Percentiles rank a stretch among this genome's conserved stretches.
These are phyloP conservation scores for Gopherus evgoodei DNA, from an alignment of 2,113 vertebrate species.

Conservation along the genomic window DNA sequence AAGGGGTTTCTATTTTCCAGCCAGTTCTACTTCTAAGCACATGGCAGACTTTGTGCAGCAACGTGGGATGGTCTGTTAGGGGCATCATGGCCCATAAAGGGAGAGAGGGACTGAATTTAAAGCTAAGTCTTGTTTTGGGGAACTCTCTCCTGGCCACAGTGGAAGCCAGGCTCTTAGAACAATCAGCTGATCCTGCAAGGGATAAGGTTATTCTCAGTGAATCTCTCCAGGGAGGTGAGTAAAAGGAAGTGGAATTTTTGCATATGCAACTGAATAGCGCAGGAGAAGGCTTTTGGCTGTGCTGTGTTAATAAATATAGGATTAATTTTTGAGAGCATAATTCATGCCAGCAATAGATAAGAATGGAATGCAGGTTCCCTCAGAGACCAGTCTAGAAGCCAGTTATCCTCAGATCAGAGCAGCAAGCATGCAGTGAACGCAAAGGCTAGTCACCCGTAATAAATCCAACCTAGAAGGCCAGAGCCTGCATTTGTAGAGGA, in stretches of 20 bases:
- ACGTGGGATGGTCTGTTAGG: not conserved
- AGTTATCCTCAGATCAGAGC: constrained; percentile 77
- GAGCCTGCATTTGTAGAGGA: constrained; percentile 4
- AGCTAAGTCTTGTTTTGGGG: not conserved
- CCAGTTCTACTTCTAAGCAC: not conserved
- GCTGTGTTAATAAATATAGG: constrained; percentile 71
- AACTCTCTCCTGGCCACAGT: constrained; percentile 42
- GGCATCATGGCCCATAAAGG: not conserved
- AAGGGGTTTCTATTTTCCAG: not conserved
- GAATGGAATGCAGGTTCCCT: constrained; percentile 79
- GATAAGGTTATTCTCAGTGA: constrained; percentile 66
- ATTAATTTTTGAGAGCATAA: constrained; percentile 73
- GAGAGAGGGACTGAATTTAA: not conserved
- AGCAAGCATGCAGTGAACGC: constrained; percentile 73
- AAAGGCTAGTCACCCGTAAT: constrained; percentile 66
- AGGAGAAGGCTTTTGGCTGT: constrained; percentile 77
- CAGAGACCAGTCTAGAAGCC: constrained; percentile 70
- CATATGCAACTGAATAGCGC: constrained; percentile 62
- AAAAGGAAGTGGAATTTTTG: constrained; percentile 75
- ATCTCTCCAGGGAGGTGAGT: constrained; percentile 52
- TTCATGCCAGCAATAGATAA: constrained; percentile 81
- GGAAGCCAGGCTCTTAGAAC: constrained; percentile 50
- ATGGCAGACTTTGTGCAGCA: not conserved
- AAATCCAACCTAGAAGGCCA: constrained; percentile 31
- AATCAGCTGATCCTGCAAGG: constrained; percentile 54